Evolutionary conservation across 2,797 vertebrate species (phyloP).

Genomic region (Scyliorhinus canicula): DNA sequence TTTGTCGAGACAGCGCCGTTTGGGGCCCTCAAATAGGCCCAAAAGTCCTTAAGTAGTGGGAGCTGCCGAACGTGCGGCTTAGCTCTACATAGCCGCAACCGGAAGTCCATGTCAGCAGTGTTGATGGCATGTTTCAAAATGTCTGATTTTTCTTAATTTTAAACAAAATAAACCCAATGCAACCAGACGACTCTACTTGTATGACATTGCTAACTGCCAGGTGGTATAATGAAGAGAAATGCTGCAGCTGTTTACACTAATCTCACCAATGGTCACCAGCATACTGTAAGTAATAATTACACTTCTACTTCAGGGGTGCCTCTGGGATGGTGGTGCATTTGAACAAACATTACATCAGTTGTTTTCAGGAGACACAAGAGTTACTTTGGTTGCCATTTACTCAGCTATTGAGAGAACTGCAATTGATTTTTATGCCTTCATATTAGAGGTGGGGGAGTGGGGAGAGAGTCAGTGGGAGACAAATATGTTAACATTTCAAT

Average conservation of each 20-base stretch:
- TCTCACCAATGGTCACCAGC: neutral
- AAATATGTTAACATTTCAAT: neutral
- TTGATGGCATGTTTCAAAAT: neutral
- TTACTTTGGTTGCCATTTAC: neutral
- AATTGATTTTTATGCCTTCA: conserved; percentile 1
- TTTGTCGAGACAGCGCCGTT: too few species aligned
- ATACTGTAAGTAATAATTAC: neutral
- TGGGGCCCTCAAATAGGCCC: too few species aligned
- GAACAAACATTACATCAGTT: conserved; percentile 14
- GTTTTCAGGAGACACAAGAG: neutral
- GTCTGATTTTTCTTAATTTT: neutral
- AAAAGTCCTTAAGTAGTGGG: too few species aligned
- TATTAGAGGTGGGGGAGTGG: neutral
- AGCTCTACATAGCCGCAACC: too few species aligned
- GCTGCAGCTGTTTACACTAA: neutral
- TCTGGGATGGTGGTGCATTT: neutral
- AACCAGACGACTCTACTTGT: neutral
- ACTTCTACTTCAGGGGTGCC: neutral
- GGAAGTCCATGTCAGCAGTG: too few species aligned
- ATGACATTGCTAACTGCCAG: neutral
- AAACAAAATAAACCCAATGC: neutral
- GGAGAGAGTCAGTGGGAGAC: neutral
- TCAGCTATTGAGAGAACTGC: neutral
- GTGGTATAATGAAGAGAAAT: neutral
- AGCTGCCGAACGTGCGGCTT: too few species aligned